A percentile compares a stretch with the other conserved stretches of the same genome.
phyloP scores from a whole-genome alignment of 2,113 vertebrate species.

The Cochlearius cochlearius region DNA sequence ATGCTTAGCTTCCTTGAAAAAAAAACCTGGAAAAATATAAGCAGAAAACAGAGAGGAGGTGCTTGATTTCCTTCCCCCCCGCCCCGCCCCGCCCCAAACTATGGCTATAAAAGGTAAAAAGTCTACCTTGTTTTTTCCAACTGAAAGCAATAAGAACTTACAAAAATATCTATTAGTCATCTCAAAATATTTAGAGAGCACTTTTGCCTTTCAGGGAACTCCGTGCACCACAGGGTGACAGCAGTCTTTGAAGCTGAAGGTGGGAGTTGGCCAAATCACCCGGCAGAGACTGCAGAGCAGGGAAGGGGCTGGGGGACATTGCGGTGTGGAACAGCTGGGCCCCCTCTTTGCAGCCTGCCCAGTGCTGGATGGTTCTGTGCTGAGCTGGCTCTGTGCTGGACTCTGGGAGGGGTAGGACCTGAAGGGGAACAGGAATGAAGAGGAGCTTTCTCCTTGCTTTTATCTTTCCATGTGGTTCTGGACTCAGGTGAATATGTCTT shows the following conservation, averaged over 20 bases:
- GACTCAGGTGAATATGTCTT: not conserved
- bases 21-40: not conserved
- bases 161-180: not conserved
- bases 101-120: not conserved
- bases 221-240: not conserved
- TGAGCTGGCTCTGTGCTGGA: not conserved
- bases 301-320: not conserved
- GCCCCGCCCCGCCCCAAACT: not conserved
- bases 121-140: rapidly evolving
- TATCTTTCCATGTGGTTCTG: not conserved
- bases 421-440: not conserved
- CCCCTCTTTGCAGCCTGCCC: rapidly evolving
- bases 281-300: not conserved
- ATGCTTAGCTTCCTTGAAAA: not conserved
- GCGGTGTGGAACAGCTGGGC: rapidly evolving
- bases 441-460: not conserved
- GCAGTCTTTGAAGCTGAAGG: not conserved
- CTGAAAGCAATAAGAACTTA: not conserved
- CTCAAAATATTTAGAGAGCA: not conserved
- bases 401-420: not conserved
- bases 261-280: not conserved
- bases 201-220: not conserved
- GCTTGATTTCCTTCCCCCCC: not conserved
- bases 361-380: not conserved
- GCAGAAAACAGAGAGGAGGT: not conserved